A percentile compares a stretch with the other conserved stretches of the same genome.
Conservation (phyloP, 2,113 vertebrate species). For the Lucifuga dentata region DNA sequence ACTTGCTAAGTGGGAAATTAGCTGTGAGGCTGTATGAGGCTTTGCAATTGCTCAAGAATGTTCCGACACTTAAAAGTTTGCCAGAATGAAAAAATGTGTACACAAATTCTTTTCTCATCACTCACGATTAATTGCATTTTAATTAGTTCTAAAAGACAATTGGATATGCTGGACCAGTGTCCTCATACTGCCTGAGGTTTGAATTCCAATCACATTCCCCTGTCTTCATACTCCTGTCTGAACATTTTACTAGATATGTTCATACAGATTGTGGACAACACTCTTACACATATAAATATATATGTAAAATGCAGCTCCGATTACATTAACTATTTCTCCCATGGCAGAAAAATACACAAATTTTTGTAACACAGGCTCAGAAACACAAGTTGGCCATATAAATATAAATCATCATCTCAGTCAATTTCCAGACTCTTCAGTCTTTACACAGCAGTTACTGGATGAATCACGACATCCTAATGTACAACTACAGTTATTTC, state of each 20-base stretch:
- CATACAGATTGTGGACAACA: conserved; percentile 2
- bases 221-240: neutral
- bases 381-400: too few relatives aligned
- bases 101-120: conserved; percentile 16
- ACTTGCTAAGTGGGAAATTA: conserved; percentile 7
- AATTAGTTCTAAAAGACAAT: neutral
- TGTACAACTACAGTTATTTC: conserved; percentile 20
- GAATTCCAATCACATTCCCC: conserved; percentile 1
- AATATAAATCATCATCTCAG: too few relatives aligned
- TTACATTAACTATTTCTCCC: neutral
- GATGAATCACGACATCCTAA: too few relatives aligned
- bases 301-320: neutral
- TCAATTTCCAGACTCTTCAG: too few relatives aligned
- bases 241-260: neutral
- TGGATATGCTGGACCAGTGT: neutral
- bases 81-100: conserved; percentile 23
- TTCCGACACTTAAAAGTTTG: conserved; percentile 2
- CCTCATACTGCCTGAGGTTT: conserved; percentile 7
- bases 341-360: neutral
- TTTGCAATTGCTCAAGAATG: conserved; percentile 15
- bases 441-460: too few relatives aligned
- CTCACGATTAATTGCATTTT: conserved; percentile 7
- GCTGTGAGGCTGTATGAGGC: conserved; percentile 21
- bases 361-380: too few relatives aligned
- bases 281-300: neutral